Evolutionary conservation across 2,888 invertebrate species (phyloP).

Genomic region (Drosophila diplacantha): DNA sequence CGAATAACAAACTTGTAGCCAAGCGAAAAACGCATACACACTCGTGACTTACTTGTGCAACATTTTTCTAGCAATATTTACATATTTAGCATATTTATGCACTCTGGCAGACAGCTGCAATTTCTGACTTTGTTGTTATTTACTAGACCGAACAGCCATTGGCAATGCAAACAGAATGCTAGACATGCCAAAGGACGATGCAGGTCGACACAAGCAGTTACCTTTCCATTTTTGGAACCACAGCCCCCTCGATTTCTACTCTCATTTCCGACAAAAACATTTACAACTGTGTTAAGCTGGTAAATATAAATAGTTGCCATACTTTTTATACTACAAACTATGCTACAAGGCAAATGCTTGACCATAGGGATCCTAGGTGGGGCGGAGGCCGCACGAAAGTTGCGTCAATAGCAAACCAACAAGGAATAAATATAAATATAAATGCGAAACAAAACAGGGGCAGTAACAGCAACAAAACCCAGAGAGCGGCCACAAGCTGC

Average conservation of each 20-base stretch:
- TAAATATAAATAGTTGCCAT: conserved; percentile 60
- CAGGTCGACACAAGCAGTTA: conserved; percentile 36
- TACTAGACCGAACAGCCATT: conserved; percentile 61
- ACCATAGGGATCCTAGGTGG: conserved; percentile 20
- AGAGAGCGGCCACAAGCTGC: conserved; percentile 53
- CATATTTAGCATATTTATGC: conserved; percentile 65
- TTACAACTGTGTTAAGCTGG: conserved; percentile 50
- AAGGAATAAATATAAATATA: conserved; percentile 25
- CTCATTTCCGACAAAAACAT: conserved; percentile 9
- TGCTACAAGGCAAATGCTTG: conserved; percentile 32
- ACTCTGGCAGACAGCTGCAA: conserved; percentile 35
- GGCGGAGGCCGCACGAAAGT: conserved; percentile 52
- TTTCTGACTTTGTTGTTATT: conserved; percentile 38
- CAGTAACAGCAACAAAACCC: conserved; percentile 3
- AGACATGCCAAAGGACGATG: conserved; percentile 49
- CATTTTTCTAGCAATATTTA: conserved; percentile 59
- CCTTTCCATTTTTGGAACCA: conserved; percentile 10
- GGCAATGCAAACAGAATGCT: conserved; percentile 63
- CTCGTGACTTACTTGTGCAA: conserved; percentile 37
- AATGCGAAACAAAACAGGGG: conserved; percentile 23
- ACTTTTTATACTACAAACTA: conserved; percentile 31
- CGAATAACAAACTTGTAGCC: conserved; percentile 38
- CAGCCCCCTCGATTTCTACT: background rate
- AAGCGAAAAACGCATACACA: conserved; percentile 36
- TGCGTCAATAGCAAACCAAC: conserved; percentile 43